Evolutionary conservation across 23 tunicate genomes (phyloP), one percentile per base, ranked within the genome.

Genomic region (Diplosoma virens): DNA sequence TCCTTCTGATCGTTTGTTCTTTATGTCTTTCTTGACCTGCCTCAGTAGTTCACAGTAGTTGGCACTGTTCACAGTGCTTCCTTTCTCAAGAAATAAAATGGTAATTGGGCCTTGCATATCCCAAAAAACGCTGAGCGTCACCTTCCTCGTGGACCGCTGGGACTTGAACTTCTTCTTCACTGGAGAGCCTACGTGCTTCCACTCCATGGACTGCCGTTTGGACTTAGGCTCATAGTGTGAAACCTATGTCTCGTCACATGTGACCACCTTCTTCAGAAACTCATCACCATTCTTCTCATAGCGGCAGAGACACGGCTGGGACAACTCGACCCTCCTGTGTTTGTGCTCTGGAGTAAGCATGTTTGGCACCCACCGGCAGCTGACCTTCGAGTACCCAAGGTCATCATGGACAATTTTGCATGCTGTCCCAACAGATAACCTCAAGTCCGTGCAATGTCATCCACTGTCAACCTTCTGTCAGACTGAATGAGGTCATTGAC

Each of bases 201-300:
- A 71, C 36, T 71, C 27, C 77, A 71, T 71, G 21, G 28, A 37
- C 41, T 71, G 63, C 27, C 59, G 33, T 71, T 71, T 41, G 0
- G 77, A 71, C 41, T 71, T 61, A 18, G 77, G 77, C 21, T 46
- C 58, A 25, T 71, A 1, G 25, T 71, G 77, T 37, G 9, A 27
- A 32, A 71, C 27, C 64, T 61, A 35, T 14, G 77, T 71, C 36
- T 71, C 77, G 41, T 71, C 77, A 37, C 0, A 17, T 27, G 77
- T 71, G 0, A 1, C 58, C 41, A 37, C n/a, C 0, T 61, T 71
- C 24, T 22, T 14, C 63, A 20, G 63, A 16, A 55, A 55, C 17
- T 16, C 63, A 11, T 55, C 63, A 14, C 63, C 63, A 4, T 55
- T 20, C 63, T 55, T 55, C 20, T 4, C 5, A 36, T 20, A 30